Base-by-base conservation (phyloP, 2,888 invertebrate genomes). In the Spialia ferax region DNA sequence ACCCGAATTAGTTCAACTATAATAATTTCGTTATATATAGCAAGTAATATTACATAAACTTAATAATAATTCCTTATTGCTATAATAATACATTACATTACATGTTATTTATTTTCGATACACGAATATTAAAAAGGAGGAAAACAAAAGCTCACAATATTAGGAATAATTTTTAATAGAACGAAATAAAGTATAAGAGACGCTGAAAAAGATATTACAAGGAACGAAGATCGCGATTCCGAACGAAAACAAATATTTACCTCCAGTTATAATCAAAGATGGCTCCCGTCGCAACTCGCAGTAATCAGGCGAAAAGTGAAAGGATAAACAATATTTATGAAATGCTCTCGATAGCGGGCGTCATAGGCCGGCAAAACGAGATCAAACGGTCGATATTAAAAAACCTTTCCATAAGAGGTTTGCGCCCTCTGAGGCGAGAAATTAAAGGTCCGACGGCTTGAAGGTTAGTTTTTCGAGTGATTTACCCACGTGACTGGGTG, bases 401-500 rank as follows among this genome's bases (percentile, higher is more conserved):
- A 81, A 83, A 82, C 79, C 74, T 75, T 75, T 75, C 73, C 70
- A 66, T 69, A 72, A 75, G 78, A 73, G 78, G 76, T 70, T 68
- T 75, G 72, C 73, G 75, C 77, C 73, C 81, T 84, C 69, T 81
- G 81, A 86, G 79, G 84, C 88, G 87, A 83, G 80, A 87, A 86
- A 87, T 86, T 83, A 83, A 82, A 83, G 85, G 82, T 72, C 73
- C 74, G 72, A 69, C 69, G 63, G 75, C 75, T 74, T 77, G 75
- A 77, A 77, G 79, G 82, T 78, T 76, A 74, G 70, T 83, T 83
- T 81, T 76, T 79, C 84, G 80, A 81, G 72, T 78, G 75, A 77
- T 77, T 75, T 75, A 74, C 72, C 72, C 73, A 69, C 71, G 71
- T 73, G 71, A 70, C 70, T 69, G 70, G 71, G 70, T 61, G 69